Evolutionary conservation across 2,113 vertebrate genomes (phyloP).

Genomic region (Mohoua ochrocephala): DNA sequence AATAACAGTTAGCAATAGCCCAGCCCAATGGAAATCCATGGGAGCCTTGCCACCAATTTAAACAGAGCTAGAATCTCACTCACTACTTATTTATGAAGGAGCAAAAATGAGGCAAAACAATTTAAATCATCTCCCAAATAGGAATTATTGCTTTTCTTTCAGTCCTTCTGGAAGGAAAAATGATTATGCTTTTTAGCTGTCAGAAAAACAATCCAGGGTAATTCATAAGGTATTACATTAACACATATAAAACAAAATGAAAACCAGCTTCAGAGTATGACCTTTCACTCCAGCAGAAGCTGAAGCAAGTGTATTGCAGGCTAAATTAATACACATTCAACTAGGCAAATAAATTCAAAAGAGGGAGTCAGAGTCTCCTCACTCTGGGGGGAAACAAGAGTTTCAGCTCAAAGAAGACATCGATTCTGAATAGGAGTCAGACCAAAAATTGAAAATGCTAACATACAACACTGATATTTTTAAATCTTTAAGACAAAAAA

Average conservation of each 20-base stretch:
- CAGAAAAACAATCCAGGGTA: constrained; percentile 69
- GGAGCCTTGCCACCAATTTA: not conserved
- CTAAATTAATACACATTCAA: constrained; percentile 72
- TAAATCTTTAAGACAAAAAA: not conserved
- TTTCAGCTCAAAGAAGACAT: not conserved
- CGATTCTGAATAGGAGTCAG: not conserved
- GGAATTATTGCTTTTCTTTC: constrained; percentile 70
- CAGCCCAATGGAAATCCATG: not conserved
- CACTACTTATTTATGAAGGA: constrained; percentile 33
- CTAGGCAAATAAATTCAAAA: constrained; percentile 73
- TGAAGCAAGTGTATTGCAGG: constrained; percentile 73
- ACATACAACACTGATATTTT: not conserved
- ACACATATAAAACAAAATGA: constrained; percentile 79
- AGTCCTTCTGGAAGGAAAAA: constrained; percentile 71
- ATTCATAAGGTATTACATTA: constrained; percentile 81
- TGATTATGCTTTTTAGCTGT: constrained; percentile 80
- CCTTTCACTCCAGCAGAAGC: constrained; percentile 76
- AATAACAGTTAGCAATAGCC: not conserved
- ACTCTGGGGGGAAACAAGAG: not conserved
- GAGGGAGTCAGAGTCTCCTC: constrained; percentile 6
- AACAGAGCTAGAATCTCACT: not conserved
- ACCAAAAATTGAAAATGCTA: not conserved
- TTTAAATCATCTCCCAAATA: constrained; percentile 69
- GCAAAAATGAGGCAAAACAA: constrained; percentile 59
- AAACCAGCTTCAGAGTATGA: constrained; percentile 74